Evolutionary conservation across 2,113 vertebrate species (phyloP), one percentile per base, ranked within the genome.

Genomic region (Pitta sordida): DNA sequence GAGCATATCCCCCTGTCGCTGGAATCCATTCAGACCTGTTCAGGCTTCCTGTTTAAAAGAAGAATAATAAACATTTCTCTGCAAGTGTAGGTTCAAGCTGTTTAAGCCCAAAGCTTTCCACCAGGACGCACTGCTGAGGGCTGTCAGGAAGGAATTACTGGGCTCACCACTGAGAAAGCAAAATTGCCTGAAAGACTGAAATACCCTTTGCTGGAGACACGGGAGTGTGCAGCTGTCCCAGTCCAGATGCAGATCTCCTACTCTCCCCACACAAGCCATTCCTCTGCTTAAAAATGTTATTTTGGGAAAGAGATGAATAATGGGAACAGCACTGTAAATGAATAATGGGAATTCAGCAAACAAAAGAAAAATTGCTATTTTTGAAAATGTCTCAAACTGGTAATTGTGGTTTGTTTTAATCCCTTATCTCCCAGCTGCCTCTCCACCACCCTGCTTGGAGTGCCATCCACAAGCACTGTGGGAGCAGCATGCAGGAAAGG

Each of bases 321-420:
- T 58, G 39, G 49, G 81, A 82, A 81, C 43, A 86, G 37, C 41
- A 71, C 39, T 93, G 58, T 58, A 89, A 92, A 93, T 87, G 53
- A 75, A 85, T 2, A 2, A 46, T 46, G 82, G 67, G 82, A 91
- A 93, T 80, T 88, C 58, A 91, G 51, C 90, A 96, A 93, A 93
- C 88, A 88, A 94, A 94, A 90, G 75, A 77, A 94, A 94, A 91
- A 85, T 32, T 85, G 59, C 63, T 94, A 49, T 76, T 94, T 95
- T 90, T 2, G 20, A 84, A 69, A 87, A 65, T 41, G 67, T 34
- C 62, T 82, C 65, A 34, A 49, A 76, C 9, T 37, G 29, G 49
- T 51, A 70, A 56, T 36, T 0, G 2, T n/a, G 59, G n/a, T 8
- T 56, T 80, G 34, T 60, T 88, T 84, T 87, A 94, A 91, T 70